A percentile compares a stretch with the other conserved stretches of the same genome.
Conservation (phyloP, 2,797 vertebrate genomes). For the Spizella passerina region DNA sequence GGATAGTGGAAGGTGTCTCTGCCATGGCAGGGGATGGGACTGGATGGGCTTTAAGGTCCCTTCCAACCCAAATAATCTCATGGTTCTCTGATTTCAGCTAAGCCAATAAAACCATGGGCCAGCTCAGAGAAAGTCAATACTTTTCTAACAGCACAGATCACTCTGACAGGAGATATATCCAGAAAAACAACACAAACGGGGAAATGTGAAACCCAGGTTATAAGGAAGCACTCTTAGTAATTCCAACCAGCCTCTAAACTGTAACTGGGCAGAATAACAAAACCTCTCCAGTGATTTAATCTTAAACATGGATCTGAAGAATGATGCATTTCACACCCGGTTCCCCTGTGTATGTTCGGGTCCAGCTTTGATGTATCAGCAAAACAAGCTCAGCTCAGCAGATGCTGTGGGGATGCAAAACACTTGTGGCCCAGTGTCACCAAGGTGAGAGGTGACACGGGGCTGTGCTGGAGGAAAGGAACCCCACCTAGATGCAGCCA, state of each 20-base stretch:
- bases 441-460: fast-evolving
- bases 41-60: neutral
- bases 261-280: neutral
- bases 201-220: neutral
- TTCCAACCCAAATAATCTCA: neutral
- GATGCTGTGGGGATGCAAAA: neutral
- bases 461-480: neutral
- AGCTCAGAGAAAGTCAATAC: neutral
- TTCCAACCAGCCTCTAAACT: neutral
- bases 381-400: neutral
- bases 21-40: too few relatives aligned
- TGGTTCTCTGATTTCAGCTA: neutral
- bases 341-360: neutral
- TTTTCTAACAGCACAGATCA: neutral
- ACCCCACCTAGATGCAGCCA: neutral
- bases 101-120: neutral
- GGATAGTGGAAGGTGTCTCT: neutral
- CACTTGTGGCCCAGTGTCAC: neutral
- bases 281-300: neutral
- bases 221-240: neutral
- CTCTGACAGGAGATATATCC: neutral
- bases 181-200: neutral
- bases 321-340: neutral
- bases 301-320: neutral
- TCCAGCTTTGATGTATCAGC: neutral